These are phyloP conservation scores for Nothoprocta perdicaria DNA, from an alignment of 2,113 vertebrate genomes.

Conservation along the genomic window DNA sequence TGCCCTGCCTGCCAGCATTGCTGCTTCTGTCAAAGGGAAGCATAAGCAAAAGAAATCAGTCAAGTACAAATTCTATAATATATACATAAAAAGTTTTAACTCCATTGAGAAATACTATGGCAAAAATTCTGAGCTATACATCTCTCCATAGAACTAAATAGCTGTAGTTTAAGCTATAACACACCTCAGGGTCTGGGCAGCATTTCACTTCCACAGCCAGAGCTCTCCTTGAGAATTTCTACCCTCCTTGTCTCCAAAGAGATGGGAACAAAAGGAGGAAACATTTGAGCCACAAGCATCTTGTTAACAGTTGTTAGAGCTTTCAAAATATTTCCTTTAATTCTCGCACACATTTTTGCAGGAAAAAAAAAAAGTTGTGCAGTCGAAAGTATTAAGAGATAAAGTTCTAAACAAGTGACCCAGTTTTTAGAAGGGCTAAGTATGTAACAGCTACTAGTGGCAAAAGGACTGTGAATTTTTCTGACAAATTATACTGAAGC, in stretches of 20 bases:
- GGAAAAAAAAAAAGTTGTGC: background rate
- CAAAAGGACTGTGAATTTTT: background rate
- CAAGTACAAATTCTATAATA: background rate
- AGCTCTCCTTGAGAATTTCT: background rate
- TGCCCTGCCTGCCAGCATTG: slow-evolving; percentile 86
- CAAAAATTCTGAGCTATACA: background rate
- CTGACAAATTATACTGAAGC: background rate
- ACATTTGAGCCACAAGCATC: background rate
- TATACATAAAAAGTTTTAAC: background rate
- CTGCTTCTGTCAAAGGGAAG: slow-evolving; percentile 79
- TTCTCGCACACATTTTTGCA: background rate
- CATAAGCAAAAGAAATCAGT: background rate
- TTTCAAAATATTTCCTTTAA: background rate
- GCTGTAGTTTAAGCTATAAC: background rate
- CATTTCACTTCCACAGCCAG: background rate
- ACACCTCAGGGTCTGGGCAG: background rate
- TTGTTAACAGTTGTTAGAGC: background rate
- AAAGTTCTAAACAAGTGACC: background rate
- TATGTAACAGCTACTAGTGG: background rate
- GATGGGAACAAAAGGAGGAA: background rate
- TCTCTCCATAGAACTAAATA: background rate
- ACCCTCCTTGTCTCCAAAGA: background rate
- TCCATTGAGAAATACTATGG: background rate
- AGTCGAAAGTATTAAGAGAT: background rate
- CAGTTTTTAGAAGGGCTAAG: background rate